These are phyloP conservation scores for Thaleichthys pacificus DNA, from an alignment of 2,797 vertebrate species.

Conservation along the genomic window DNA sequence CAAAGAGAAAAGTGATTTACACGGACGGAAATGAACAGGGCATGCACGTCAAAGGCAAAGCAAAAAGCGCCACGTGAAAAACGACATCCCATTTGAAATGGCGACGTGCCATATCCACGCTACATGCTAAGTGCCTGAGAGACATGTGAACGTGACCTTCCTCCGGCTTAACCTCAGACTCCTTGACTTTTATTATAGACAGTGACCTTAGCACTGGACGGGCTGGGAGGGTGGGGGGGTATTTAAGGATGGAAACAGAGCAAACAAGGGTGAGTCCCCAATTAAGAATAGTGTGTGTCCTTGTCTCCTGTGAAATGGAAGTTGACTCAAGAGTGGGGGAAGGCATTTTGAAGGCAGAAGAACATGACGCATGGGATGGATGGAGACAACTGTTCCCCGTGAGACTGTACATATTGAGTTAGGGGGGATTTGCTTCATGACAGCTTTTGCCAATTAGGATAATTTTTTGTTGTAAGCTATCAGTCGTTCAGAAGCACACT, in stretches of 20 bases:
- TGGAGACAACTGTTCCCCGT: background rate
- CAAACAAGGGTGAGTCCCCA: conserved; percentile 38
- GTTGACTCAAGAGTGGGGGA: conserved; percentile 26
- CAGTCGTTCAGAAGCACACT: too few species aligned
- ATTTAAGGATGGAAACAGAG: conserved; percentile 33
- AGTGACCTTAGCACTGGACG: conserved; percentile 30
- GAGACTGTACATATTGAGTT: background rate
- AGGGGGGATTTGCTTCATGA: background rate
- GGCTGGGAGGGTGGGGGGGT: background rate
- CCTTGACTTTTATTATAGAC: conserved; percentile 44
- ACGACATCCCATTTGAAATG: conserved; percentile 9
- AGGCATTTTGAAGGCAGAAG: conserved; percentile 27
- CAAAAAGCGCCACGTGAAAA: background rate
- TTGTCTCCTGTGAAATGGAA: conserved; percentile 37
- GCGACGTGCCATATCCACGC: conserved; percentile 5
- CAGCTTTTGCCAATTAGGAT: background rate
- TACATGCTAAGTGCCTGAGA: conserved; percentile 21
- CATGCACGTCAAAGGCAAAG: background rate
- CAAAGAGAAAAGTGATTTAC: background rate
- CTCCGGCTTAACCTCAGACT: conserved; percentile 40
- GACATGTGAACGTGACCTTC: conserved; percentile 39
- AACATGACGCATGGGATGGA: conserved; percentile 8
- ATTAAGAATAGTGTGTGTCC: conserved; percentile 43
- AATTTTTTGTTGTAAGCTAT: too few species aligned
- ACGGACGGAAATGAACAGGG: background rate